These are phyloP conservation scores for Plumapathes pennacea DNA, from an alignment of 92 coral and sea anemone genomes.

Conservation along the genomic window DNA sequence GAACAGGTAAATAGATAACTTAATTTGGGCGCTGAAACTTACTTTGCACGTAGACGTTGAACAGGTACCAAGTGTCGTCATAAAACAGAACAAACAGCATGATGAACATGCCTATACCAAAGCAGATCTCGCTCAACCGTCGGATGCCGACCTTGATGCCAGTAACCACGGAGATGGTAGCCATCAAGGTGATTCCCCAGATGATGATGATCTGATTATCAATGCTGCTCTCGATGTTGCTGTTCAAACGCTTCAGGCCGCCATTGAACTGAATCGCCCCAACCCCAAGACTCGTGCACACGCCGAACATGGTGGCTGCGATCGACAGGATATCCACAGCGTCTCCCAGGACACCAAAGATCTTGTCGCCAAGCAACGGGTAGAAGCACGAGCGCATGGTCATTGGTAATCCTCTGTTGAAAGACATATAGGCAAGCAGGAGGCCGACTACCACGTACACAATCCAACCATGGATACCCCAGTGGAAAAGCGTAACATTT, in stretches of 20 bases:
- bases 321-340: slow-evolving; percentile 71
- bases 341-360: slow-evolving; percentile 83
- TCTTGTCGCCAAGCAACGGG: slow-evolving; percentile 76
- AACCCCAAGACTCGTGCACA: slow-evolving; percentile 89
- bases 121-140: slow-evolving; percentile 87
- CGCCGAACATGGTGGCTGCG: slow-evolving; percentile 90
- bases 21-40: no score
- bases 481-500: slow-evolving; percentile 82
- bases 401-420: slow-evolving; percentile 81
- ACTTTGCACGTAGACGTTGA: slow-evolving; percentile 82
- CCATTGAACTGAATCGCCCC: slow-evolving; percentile 75
- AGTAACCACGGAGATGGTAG: slow-evolving; percentile 87
- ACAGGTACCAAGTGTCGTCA: slow-evolving; percentile 83
- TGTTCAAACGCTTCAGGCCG: slow-evolving; percentile 70
- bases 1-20: no score
- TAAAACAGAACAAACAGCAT: slow-evolving; percentile 72
- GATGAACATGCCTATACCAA: slow-evolving; percentile 80
- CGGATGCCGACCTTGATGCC: slow-evolving; percentile 93
- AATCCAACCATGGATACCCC: slow-evolving; percentile 95
- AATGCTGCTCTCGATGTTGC: slow-evolving; percentile 28
- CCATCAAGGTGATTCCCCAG: slow-evolving; percentile 85
- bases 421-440: slow-evolving; percentile 70
- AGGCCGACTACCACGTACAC: slow-evolving; percentile 87
- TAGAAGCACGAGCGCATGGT: slow-evolving; percentile 89
- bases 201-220: slow-evolving; percentile 77